A percentile compares a stretch with the other conserved stretches of the same genome.
Evolutionary conservation across 2,888 invertebrate genomes (phyloP).

Genomic region (Lasioglossum morio): DNA sequence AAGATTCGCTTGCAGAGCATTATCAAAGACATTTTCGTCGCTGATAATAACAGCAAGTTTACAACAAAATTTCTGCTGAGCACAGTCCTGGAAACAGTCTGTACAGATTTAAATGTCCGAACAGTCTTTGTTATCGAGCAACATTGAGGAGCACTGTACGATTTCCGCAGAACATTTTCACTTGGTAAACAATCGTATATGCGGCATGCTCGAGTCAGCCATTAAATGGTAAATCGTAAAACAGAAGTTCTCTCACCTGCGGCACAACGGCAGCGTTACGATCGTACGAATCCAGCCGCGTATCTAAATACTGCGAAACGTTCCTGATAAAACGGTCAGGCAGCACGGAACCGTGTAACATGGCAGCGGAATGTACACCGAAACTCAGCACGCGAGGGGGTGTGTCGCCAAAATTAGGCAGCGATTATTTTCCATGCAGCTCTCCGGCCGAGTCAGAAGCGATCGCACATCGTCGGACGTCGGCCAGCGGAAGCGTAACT

Average conservation of each 20-base stretch:
- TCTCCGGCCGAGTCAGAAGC: background rate
- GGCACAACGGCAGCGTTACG: background rate
- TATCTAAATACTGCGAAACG: slow-evolving; percentile 23
- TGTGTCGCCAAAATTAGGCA: slow-evolving; percentile 11
- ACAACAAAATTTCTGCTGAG: background rate
- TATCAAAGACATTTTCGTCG: background rate
- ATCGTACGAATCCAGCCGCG: background rate
- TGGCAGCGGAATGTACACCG: slow-evolving; percentile 1
- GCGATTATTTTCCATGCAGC: slow-evolving; percentile 18
- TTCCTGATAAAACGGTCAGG: slow-evolving; percentile 5
- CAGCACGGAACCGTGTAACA: slow-evolving; percentile 10
- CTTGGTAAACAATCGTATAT: background rate
- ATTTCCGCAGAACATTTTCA: background rate
- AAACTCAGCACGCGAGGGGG: slow-evolving; percentile 12
- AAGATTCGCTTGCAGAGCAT: background rate
- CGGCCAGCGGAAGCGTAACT: background rate
- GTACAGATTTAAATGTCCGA: background rate
- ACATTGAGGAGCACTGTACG: background rate
- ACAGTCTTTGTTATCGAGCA: background rate
- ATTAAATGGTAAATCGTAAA: background rate
- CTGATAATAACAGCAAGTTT: background rate
- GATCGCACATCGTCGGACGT: background rate
- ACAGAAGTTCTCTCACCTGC: slow-evolving; percentile 39
- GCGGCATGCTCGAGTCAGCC: background rate
- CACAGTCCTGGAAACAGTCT: background rate